Percentiles rank a stretch among this genome's conserved stretches.
Conservation (phyloP, 92 coral and sea anemone species). For the Blastomussa wellsi region DNA sequence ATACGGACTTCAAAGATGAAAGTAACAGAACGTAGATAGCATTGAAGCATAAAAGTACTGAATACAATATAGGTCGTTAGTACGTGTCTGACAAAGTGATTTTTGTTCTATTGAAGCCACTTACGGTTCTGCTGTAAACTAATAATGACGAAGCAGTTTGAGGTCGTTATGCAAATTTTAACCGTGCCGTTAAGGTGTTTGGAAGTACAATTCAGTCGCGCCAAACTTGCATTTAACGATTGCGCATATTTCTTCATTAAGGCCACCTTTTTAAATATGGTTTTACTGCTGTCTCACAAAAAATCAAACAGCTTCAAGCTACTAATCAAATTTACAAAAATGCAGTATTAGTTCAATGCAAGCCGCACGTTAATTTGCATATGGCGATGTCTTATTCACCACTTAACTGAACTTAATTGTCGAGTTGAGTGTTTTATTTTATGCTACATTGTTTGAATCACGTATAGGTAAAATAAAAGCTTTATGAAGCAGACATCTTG, state of each 20-base stretch:
- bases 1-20: neutral
- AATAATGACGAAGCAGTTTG: neutral
- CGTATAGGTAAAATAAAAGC: neutral
- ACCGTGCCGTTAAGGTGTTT: neutral
- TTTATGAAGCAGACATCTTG: neutral
- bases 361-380: neutral
- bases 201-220: neutral
- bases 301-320: neutral
- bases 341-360: neutral
- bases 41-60: neutral
- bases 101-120: neutral
- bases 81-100: neutral
- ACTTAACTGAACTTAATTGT: conserved; percentile 3
- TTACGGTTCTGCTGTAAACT: neutral
- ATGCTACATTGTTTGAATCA: neutral
- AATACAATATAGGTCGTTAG: neutral
- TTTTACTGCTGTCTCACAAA: neutral
- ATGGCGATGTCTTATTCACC: neutral
- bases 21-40: neutral
- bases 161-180: conserved; percentile 31
- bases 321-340: neutral
- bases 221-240: neutral
- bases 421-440: conserved; percentile 7
- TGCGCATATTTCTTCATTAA: neutral
- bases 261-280: neutral